A percentile compares a stretch with the other conserved stretches of the same genome.
phyloP scores from a whole-genome alignment of 2,797 vertebrate genomes.

The Alcedo quadribrachys region DNA sequence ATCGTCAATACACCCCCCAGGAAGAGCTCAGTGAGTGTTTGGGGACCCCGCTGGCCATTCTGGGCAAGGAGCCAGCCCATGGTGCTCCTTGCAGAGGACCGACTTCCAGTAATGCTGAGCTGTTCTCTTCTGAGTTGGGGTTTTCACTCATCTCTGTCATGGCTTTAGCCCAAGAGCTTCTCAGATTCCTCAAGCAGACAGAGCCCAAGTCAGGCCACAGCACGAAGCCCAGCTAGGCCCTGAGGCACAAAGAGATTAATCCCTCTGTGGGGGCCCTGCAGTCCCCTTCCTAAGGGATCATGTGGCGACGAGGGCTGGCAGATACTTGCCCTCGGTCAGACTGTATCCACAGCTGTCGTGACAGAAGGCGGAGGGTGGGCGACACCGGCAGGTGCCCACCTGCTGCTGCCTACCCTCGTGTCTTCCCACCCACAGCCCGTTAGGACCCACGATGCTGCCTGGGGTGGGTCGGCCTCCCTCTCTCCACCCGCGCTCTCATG shows the following conservation, averaged over 20 bases:
- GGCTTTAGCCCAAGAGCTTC: background rate
- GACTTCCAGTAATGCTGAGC: background rate
- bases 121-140: background rate
- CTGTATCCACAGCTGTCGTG: background rate
- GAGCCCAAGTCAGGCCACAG: background rate
- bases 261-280: background rate
- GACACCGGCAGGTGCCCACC: accelerated
- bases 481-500: background rate
- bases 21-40: background rate
- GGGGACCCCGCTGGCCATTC: background rate
- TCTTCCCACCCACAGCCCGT: background rate
- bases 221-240: background rate
- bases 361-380: background rate
- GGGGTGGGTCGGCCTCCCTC: accelerated
- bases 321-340: accelerated
- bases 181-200: background rate
- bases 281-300: background rate
- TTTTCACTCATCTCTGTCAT: background rate
- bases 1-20: background rate
- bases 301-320: accelerated
- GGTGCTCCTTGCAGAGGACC: background rate
- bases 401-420: background rate
- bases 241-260: accelerated
- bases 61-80: background rate
- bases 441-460: accelerated